Evolutionary conservation across 1,140 invertebrate species (phyloP).

Genomic region (Nymphalis io): DNA sequence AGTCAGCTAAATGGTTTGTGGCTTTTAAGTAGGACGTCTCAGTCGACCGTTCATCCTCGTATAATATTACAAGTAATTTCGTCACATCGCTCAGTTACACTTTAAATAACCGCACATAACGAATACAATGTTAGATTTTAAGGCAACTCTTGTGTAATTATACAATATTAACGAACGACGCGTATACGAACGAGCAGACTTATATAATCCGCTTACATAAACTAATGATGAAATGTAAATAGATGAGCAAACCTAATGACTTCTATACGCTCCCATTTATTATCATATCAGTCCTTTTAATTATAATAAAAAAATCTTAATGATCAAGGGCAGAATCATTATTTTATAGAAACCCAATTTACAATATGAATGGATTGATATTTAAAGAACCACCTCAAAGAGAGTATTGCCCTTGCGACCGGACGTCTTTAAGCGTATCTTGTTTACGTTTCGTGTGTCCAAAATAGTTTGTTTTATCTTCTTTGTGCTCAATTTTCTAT

Average conservation of each 20-base stretch:
- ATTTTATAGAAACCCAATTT: not conserved
- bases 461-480: constrained; percentile 43
- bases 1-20: constrained; percentile 34
- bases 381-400: constrained; percentile 7
- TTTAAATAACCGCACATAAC: constrained; percentile 28
- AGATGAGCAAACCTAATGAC: constrained; percentile 62
- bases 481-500: constrained; percentile 22
- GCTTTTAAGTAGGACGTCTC: constrained; percentile 37
- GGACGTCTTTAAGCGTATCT: constrained; percentile 46
- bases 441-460: constrained; percentile 50
- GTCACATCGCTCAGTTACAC: constrained; percentile 35
- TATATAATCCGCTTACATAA: constrained; percentile 74
- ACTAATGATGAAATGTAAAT: constrained; percentile 62
- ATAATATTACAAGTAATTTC: constrained; percentile 40
- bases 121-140: constrained; percentile 36
- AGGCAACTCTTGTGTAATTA: constrained; percentile 41
- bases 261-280: constrained; percentile 42
- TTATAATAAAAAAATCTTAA: not conserved
- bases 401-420: constrained; percentile 61
- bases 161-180: constrained; percentile 50
- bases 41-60: constrained; percentile 29
- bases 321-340: not conserved
- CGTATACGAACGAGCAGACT: constrained; percentile 51
- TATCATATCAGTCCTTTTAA: not conserved
- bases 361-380: constrained; percentile 4